Base-by-base conservation (phyloP, 2,113 vertebrate species). In the Hemiprocne comata region DNA sequence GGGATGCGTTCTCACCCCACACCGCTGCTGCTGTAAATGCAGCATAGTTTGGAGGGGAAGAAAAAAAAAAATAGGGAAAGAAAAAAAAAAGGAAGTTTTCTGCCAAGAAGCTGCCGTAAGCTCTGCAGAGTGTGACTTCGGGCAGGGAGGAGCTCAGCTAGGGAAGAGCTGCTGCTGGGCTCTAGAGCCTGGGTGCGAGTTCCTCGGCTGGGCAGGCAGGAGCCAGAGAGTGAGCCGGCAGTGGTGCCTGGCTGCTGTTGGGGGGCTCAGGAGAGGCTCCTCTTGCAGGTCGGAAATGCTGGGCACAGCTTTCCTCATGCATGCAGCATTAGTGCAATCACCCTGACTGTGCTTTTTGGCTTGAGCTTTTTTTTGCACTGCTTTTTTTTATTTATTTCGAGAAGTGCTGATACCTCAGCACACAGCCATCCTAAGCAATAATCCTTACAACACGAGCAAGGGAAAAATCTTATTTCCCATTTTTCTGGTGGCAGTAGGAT, bases 51-150 rank as follows among this genome's bases (percentile, higher is more conserved):
- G 48, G 50, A 73, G 80, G n/a, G 67, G 23, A 50, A 50, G 48
- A 24, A 46, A 23, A 50, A 40, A 62, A 48, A 36, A 64, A 16
- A 48, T 7, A 69, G 29, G 25, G 6, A 6, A 0, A 13, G 48
- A 54, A 75, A 58, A 54, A 71, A 71, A 67, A 51, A 24, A 17
- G 8, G 23, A 55, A 33, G 38, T 54, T 48, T 85, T 91, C 81
- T 95, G 93, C 93, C 94, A 97, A 96, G 92, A 94, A 94, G 77
- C 75, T 96, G 94, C 87, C 0, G n/a, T 79, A 85, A 88, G 91
- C 58, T 93, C 88, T 93, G 94, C 85, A 28, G 94, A 67, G 77
- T 82, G 89, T 91, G 94, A 70, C 86, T 96, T 88, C 46, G 87
- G 90, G 87, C 75, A 94, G 84, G 75, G 90, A 94, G 86, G 82